phyloP scores from a whole-genome alignment of 1,140 invertebrate species.

The Papilio machaon region DNA sequence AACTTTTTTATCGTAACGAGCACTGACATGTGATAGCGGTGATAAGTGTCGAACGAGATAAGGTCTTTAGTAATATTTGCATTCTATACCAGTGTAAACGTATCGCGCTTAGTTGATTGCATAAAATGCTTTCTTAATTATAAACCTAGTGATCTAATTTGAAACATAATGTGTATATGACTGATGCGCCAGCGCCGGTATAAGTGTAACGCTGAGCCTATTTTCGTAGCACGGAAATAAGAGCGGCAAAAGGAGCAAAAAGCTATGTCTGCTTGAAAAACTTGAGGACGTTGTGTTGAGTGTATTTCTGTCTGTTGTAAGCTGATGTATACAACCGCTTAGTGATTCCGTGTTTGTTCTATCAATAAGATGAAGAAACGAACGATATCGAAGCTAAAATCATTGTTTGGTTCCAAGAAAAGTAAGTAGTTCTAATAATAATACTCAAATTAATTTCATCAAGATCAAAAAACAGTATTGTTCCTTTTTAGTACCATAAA shows the following conservation, averaged over 20 bases:
- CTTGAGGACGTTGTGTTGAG: constrained; percentile 73
- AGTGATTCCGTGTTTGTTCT: constrained; percentile 52
- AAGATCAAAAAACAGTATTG: background rate
- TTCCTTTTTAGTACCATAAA: constrained; percentile 12
- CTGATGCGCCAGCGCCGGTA: constrained; percentile 75
- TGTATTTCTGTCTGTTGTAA: constrained; percentile 78
- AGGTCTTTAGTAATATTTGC: constrained; percentile 37
- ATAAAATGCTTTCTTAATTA: constrained; percentile 41
- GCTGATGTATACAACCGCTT: constrained; percentile 64
- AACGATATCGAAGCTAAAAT: constrained; percentile 74
- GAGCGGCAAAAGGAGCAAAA: constrained; percentile 81
- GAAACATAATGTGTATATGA: constrained; percentile 61
- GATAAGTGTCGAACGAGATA: constrained; percentile 43
- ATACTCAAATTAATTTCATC: constrained; percentile 26
- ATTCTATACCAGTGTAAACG: constrained; percentile 19
- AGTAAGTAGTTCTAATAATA: constrained; percentile 54
- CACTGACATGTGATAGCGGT: constrained; percentile 36
- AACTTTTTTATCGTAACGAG: constrained; percentile 37
- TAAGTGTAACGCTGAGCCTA: constrained; percentile 79
- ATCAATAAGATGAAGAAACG: constrained; percentile 70
- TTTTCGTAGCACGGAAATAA: constrained; percentile 82
- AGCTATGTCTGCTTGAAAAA: constrained; percentile 74
- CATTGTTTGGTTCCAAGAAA: constrained; percentile 75
- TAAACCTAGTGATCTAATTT: constrained; percentile 55
- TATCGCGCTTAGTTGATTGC: background rate